Conservation (phyloP, 2,113 vertebrate genomes). For the Hylia prasina region DNA sequence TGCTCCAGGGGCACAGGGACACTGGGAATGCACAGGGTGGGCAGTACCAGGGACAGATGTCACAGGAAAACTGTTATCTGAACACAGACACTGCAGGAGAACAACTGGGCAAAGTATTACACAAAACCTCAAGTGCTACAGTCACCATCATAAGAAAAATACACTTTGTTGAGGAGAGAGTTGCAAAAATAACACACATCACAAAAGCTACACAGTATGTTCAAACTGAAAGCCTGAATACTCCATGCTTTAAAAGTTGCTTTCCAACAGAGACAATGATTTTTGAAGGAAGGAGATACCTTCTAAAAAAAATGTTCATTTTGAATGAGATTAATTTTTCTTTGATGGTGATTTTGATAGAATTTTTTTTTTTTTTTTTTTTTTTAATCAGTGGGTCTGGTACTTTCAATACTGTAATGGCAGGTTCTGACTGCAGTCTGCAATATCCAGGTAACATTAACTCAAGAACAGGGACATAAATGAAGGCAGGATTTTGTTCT, state of each 20-base stretch:
- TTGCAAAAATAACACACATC: background rate
- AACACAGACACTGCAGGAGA: background rate
- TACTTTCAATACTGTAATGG: background rate
- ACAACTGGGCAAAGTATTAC: background rate
- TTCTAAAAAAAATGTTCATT: background rate
- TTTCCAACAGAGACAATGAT: background rate
- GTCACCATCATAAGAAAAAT: background rate
- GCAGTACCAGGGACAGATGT: background rate
- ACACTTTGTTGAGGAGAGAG: background rate
- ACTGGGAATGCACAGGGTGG: background rate
- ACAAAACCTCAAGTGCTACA: accelerated
- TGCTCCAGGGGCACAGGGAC: background rate
- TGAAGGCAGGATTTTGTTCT: background rate
- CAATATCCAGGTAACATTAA: background rate
- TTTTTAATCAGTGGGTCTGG: background rate
- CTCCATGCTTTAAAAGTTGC: background rate
- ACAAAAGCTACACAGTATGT: background rate
- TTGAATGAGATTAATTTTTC: background rate
- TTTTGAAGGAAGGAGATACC: background rate
- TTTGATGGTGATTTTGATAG: background rate
- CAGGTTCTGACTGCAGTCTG: background rate
- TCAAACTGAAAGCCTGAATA: background rate
- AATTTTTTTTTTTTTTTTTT: background rate
- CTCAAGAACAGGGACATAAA: background rate
- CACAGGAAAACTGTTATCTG: background rate